Evolutionary conservation across 2,797 vertebrate genomes (phyloP).

Genomic region (Jordanella pulchra): DNA sequence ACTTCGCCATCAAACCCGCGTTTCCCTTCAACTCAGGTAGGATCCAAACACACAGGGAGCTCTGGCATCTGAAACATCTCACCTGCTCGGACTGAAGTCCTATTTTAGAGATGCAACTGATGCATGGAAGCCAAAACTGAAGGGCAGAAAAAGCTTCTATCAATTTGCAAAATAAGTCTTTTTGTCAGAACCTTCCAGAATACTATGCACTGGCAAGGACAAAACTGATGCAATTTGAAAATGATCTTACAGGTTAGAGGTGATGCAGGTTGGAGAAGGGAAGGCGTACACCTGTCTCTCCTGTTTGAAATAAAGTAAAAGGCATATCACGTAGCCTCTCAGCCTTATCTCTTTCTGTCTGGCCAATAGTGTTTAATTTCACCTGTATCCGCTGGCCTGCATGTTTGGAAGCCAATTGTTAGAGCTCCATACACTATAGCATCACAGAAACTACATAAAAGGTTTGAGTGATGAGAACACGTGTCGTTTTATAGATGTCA

Average conservation of each 20-base stretch:
- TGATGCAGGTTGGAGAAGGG: conserved; percentile 42
- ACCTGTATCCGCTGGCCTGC: conserved; percentile 71
- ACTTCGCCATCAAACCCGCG: conserved; percentile 50
- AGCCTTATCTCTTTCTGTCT: conserved; percentile 46
- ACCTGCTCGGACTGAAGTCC: neutral
- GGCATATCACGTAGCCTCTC: conserved; percentile 58
- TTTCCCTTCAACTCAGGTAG: conserved; percentile 73
- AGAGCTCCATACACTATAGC: conserved; percentile 20
- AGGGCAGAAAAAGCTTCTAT: conserved; percentile 7
- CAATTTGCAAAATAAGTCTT: neutral
- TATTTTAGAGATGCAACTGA: neutral
- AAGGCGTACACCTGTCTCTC: conserved; percentile 52
- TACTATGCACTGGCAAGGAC: neutral
- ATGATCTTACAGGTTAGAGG: conserved; percentile 49
- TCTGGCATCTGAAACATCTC: neutral
- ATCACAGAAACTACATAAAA: conserved; percentile 23
- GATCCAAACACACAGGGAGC: conserved; percentile 7
- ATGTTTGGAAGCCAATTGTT: conserved; percentile 48
- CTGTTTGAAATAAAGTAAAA: conserved; percentile 57
- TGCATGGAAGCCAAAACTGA: neutral
- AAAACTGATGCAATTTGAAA: conserved; percentile 1
- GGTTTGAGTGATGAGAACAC: too few relatives aligned
- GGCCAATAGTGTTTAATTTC: conserved; percentile 68
- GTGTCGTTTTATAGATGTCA: conserved; percentile 45
- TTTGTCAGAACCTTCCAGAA: neutral